Percentiles rank a stretch among this genome's conserved stretches.
Conservation (phyloP, 2,113 vertebrate species). For the Mixornis gularis region DNA sequence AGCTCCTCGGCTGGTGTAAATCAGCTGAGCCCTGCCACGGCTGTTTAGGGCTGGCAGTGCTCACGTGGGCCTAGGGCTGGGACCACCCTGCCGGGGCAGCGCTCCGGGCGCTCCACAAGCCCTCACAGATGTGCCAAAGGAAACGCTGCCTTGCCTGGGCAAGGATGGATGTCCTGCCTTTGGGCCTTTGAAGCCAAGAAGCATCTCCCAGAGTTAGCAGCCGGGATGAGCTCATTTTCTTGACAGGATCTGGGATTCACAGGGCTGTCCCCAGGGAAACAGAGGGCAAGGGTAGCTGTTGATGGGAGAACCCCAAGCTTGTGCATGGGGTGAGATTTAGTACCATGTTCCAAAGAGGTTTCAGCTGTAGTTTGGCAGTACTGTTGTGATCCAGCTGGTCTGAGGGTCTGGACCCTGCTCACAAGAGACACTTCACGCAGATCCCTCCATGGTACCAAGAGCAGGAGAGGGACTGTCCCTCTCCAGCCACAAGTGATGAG, state of each 20-base stretch:
- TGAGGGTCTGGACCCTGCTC: neutral
- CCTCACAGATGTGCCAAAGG: neutral
- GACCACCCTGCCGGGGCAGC: neutral
- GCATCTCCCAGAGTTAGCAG: rapidly evolving
- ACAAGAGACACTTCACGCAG: neutral
- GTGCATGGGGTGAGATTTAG: neutral
- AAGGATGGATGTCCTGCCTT: neutral
- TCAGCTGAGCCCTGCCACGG: neutral
- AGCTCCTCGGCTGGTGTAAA: neutral
- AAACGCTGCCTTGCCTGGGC: neutral
- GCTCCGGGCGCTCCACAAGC: rapidly evolving
- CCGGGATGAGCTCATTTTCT: neutral
- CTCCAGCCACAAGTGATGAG: rapidly evolving
- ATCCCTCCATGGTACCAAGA: neutral
- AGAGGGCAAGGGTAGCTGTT: neutral
- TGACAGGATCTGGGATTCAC: neutral
- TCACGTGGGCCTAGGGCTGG: neutral
- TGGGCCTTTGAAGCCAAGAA: neutral
- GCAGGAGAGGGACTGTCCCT: neutral
- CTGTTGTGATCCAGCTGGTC: neutral
- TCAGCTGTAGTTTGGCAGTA: neutral
- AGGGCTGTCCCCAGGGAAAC: neutral
- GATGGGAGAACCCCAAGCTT: neutral
- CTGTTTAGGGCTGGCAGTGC: neutral
- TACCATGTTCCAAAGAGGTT: rapidly evolving